Base-by-base conservation (phyloP, 2,797 vertebrate species). In the Parambassis ranga region DNA sequence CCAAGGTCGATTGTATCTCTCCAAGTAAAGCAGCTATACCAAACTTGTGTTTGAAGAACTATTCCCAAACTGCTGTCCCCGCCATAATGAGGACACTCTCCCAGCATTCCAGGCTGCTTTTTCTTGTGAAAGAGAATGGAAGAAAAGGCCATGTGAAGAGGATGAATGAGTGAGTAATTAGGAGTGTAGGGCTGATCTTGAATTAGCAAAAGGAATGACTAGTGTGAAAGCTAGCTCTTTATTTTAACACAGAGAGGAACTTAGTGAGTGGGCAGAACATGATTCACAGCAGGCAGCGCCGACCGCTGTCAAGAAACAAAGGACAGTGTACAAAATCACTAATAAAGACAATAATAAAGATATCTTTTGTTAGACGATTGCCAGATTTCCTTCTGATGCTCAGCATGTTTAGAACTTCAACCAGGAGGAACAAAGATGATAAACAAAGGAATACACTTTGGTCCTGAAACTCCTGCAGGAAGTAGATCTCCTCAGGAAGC, bases 101-200 rank as follows among this genome's bases (percentile, higher is more conserved):
- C 66, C 78, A 36, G 65, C 68, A 74, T 87, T 82, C 81, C 66
- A 48, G 72, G 78, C 69, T 32, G 64, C 61, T 51, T 71, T 47
- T 55, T 74, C 76, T n/a, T 19, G 39, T 13, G 62, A 39, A 53
- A 28, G 47, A 74, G 55, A 84, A 64, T 43, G 69, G 65, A 35
- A 75, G 73, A 71, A 74, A 71, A 64, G 72, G 48, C 71, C 28
- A 66, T 19, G 60, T 79, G 81, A 79, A 86, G 81, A 74, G 78
- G 77, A 79, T 82, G 82, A 89, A 90, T 84, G 71, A 73, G 67
- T 71, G 73, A 66, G 80, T 87, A 83, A 87, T 89, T 87, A 89
- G 84, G 71, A 80, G 76, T 76, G 71, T 77, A 33, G 50, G 68
- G 72, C 68, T 16, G 50, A 67, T 77, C 74, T 80, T 77, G 73